Percentiles rank a stretch among this genome's conserved stretches.
phyloP scores from a whole-genome alignment of 2,888 invertebrate genomes.

The Therioaphis trifolii region DNA sequence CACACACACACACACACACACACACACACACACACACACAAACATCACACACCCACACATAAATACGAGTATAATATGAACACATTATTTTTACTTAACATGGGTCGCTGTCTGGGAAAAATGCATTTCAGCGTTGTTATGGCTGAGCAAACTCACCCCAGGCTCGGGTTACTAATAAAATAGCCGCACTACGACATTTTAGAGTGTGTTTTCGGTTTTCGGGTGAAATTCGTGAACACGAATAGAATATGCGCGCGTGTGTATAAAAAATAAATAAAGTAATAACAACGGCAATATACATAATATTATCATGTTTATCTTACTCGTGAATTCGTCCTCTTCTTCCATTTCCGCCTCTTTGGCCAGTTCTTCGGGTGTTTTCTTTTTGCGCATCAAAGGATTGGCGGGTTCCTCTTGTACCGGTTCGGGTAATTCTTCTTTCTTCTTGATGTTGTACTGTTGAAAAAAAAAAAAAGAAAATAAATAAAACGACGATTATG shows the following conservation, averaged over 20 bases:
- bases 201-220: not conserved
- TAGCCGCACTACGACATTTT: not conserved
- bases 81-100: conserved; percentile 7
- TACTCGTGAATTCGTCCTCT: conserved; percentile 96
- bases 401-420: conserved; percentile 88
- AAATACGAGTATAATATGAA: not conserved
- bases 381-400: conserved; percentile 97
- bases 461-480: conserved; percentile 67
- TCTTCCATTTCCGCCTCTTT: conserved; percentile 96
- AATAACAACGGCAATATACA: not conserved
- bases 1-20: not conserved
- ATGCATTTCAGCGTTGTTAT: not conserved
- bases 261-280: no score
- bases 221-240: not conserved
- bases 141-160: not conserved
- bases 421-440: conserved; percentile 89
- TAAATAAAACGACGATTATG: not conserved
- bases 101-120: not conserved
- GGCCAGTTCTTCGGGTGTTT: conserved; percentile 97
- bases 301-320: conserved; percentile 70
- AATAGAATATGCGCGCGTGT: not conserved
- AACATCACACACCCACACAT: no score
- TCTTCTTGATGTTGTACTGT: conserved; percentile 99
- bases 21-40: no score
- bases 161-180: conserved; percentile 22